phyloP scores from a whole-genome alignment of 1,140 invertebrate genomes.

The Lepidostoma basale region DNA sequence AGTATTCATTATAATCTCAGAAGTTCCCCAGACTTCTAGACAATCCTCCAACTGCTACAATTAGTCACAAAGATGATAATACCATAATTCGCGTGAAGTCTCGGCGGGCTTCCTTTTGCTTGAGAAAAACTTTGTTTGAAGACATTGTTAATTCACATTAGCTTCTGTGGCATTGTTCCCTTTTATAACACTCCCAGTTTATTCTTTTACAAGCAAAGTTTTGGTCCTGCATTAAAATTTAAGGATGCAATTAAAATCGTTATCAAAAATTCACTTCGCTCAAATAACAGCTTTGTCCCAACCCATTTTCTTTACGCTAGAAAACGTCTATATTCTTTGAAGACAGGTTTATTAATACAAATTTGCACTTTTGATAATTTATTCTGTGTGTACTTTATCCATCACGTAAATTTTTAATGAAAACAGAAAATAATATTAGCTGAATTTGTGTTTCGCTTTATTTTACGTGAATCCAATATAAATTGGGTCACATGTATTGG shows the following conservation, averaged over 20 bases:
- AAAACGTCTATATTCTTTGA: too few relatives aligned
- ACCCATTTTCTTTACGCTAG: too few relatives aligned
- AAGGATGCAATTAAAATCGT: conserved; percentile 6
- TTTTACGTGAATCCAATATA: too few relatives aligned
- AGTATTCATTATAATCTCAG: conserved; percentile 1
- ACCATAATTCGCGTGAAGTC: conserved; percentile 20
- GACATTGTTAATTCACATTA: conserved; percentile 20
- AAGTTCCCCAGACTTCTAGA: background rate
- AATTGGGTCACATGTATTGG: too few relatives aligned
- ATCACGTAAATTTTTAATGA: too few relatives aligned
- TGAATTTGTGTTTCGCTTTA: too few relatives aligned
- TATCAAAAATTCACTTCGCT: too few relatives aligned
- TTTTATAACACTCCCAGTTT: background rate
- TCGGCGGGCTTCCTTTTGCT: conserved; percentile 1
- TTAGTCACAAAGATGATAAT: conserved; percentile 26
- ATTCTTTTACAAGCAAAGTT: background rate
- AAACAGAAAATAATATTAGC: too few relatives aligned
- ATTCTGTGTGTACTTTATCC: too few relatives aligned
- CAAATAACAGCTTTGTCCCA: too few relatives aligned
- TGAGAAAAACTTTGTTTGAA: conserved; percentile 7
- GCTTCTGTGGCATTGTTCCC: conserved; percentile 7
- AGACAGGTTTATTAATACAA: too few relatives aligned
- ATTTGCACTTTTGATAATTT: too few relatives aligned
- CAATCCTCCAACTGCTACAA: conserved; percentile 15
- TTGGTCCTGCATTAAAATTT: conserved; percentile 7